Percentiles rank a stretch among this genome's conserved stretches.
Conservation (phyloP, 2,888 invertebrate genomes). For the Achlya flavicornis region DNA sequence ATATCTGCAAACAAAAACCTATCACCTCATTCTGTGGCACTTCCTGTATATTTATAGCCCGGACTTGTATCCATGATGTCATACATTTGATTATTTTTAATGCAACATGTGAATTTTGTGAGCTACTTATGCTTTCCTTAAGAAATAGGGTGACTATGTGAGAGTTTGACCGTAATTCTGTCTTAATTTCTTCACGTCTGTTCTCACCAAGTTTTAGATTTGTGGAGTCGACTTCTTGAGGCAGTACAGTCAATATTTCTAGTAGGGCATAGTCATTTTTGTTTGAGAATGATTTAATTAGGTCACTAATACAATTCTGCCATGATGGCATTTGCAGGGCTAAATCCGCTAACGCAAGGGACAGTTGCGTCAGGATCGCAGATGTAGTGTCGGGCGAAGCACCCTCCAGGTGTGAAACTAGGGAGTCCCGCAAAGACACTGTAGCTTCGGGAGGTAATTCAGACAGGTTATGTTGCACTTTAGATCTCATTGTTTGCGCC, state of each 20-base stretch:
- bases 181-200: conserved; percentile 92
- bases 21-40: conserved; percentile 89
- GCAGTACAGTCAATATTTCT: conserved; percentile 96
- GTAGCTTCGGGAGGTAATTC: conserved; percentile 95
- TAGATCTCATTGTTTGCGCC: conserved; percentile 98
- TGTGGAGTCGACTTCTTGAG: conserved; percentile 96
- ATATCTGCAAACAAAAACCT: conserved; percentile 88
- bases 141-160: conserved; percentile 91
- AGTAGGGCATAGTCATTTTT: conserved; percentile 92
- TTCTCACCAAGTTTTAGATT: conserved; percentile 94
- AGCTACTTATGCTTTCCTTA: conserved; percentile 88
- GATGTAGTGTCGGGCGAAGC: conserved; percentile 91
- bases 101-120: conserved; percentile 87
- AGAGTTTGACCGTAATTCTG: conserved; percentile 90
- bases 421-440: conserved; percentile 93
- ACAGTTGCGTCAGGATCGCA: conserved; percentile 95
- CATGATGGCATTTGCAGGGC: conserved; percentile 97
- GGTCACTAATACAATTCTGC: conserved; percentile 93
- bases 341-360: conserved; percentile 96
- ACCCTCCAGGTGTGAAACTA: conserved; percentile 93
- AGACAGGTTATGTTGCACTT: conserved; percentile 95
- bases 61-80: conserved; percentile 95
- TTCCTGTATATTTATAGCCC: conserved; percentile 90
- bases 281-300: conserved; percentile 90
- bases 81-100: conserved; percentile 92